Evolutionary conservation across 1,140 invertebrate species (phyloP).

Genomic region (Saxidomus purpurata): DNA sequence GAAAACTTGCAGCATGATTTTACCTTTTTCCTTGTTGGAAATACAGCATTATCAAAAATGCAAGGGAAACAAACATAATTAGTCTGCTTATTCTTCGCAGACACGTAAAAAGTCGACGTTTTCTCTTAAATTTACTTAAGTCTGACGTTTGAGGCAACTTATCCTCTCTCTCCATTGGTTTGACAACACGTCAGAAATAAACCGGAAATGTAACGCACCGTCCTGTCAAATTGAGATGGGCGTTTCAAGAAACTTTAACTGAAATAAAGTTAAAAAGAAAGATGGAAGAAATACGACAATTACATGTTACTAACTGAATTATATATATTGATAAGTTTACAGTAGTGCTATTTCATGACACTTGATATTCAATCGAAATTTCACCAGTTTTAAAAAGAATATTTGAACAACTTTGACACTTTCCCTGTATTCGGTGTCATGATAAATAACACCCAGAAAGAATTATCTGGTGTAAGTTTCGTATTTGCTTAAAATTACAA

Average conservation of each 20-base stretch:
- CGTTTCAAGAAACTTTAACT: not conserved
- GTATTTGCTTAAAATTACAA: not conserved
- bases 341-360: no score
- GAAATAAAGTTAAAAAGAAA: no score
- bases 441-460: not conserved
- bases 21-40: conserved; percentile 13
- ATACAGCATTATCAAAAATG: not conserved
- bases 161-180: conserved; percentile 57
- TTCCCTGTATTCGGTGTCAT: not conserved
- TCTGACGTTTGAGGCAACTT: conserved; percentile 11
- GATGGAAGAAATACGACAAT: no score
- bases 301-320: no score
- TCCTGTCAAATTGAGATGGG: not conserved
- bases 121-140: not conserved
- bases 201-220: conserved; percentile 25
- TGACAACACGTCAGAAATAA: conserved; percentile 58
- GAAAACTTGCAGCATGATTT: not conserved
- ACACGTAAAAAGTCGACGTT: not conserved
- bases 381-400: not conserved
- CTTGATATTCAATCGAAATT: no score
- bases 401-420: not conserved
- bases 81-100: not conserved
- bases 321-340: no score
- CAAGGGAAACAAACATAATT: not conserved
- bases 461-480: not conserved